These are phyloP conservation scores for Drosophila nr. perissopoda DNA, from an alignment of 2,888 invertebrate species.

Conservation along the genomic window DNA sequence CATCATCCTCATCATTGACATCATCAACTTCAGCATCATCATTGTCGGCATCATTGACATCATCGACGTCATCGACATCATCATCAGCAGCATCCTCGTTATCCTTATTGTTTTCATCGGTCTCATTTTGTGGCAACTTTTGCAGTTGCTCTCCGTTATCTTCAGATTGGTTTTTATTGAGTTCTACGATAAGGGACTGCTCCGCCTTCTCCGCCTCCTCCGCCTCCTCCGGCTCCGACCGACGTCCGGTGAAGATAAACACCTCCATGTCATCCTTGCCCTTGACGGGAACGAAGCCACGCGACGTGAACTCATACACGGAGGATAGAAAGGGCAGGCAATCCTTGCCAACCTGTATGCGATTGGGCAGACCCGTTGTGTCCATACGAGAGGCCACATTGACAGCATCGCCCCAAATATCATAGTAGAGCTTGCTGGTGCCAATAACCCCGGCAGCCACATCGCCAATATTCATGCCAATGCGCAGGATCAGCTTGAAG, in stretches of 20 bases:
- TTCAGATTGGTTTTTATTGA: not conserved
- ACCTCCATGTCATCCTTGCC: conserved; percentile 98
- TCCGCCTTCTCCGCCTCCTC: not conserved
- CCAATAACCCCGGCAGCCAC: conserved; percentile 99
- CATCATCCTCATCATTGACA: conserved; percentile 45
- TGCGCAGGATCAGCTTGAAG: conserved; percentile 93
- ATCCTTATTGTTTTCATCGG: not conserved
- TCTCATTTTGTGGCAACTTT: not conserved
- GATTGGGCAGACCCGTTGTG: conserved; percentile 94
- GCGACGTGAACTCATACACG: conserved; percentile 94
- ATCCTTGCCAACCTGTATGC: conserved; percentile 93
- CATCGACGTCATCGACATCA: not conserved
- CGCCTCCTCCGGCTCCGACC: conserved; percentile 50
- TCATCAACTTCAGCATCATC: not conserved
- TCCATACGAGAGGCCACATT: conserved; percentile 99
- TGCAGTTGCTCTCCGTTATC: conserved; percentile 18
- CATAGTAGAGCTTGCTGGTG: conserved; percentile 97
- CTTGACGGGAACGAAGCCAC: conserved; percentile 97
- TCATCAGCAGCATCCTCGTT: not conserved
- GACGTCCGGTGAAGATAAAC: conserved; percentile 87
- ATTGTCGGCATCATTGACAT: not conserved
- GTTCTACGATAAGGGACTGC: not conserved
- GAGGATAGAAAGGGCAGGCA: conserved; percentile 90
- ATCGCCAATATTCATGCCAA: conserved; percentile 97
- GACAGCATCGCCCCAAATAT: conserved; percentile 99